Evolutionary conservation across 2,888 invertebrate species (phyloP).

Genomic region (Neuroscelio doddi): DNA sequence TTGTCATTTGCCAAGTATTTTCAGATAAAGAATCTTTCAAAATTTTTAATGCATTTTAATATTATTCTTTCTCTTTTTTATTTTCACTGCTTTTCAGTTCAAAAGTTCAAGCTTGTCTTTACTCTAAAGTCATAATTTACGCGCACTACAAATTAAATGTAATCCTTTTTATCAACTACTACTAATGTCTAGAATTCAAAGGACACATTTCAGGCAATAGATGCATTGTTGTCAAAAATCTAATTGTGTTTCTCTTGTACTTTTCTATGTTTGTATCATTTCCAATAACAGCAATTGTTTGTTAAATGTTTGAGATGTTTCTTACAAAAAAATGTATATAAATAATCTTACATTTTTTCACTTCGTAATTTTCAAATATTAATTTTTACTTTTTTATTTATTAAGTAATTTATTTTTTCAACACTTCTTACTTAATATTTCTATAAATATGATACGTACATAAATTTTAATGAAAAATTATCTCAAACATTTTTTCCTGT

Average conservation of each 20-base stretch:
- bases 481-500: conserved; percentile 20
- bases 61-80: conserved; percentile 10
- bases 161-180: conserved; percentile 26
- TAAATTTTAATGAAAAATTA: conserved; percentile 14
- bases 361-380: not conserved
- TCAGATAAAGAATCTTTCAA: not conserved
- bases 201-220: conserved; percentile 33
- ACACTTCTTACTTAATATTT: too few relatives aligned
- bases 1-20: not conserved
- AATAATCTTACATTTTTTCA: not conserved
- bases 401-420: not conserved
- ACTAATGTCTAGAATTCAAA: conserved; percentile 33
- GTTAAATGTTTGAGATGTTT: conserved; percentile 18
- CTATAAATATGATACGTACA: too few relatives aligned
- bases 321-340: not conserved
- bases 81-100: conserved; percentile 26
- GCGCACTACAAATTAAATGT: conserved; percentile 27
- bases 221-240: conserved; percentile 34
- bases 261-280: conserved; percentile 25
- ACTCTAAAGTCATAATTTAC: conserved; percentile 33
- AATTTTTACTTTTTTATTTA: not conserved
- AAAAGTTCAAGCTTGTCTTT: conserved; percentile 35
- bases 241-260: conserved; percentile 32
- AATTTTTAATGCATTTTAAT: not conserved
- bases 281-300: conserved; percentile 8